A percentile compares a stretch with the other conserved stretches of the same genome.
Evolutionary conservation across 2,888 invertebrate genomes (phyloP).

Genomic region (Ochropleura plecta): DNA sequence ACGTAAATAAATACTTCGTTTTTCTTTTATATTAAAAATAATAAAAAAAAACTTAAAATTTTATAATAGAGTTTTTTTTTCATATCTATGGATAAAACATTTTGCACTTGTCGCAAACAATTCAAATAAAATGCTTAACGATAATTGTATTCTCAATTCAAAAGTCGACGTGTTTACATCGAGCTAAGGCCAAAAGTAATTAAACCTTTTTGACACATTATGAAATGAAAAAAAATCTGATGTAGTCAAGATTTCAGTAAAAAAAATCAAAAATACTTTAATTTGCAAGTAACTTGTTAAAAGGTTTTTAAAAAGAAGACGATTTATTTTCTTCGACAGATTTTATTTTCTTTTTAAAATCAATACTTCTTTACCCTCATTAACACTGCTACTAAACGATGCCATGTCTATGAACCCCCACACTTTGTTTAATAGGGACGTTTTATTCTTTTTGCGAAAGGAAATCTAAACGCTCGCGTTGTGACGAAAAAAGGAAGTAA

Average conservation of each 20-base stretch:
- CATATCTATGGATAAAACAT: too few species aligned
- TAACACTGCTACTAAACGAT: slow-evolving; percentile 37
- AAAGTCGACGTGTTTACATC: too few species aligned
- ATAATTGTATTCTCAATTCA: too few species aligned
- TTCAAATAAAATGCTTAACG: too few species aligned
- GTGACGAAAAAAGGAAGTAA: slow-evolving; percentile 44
- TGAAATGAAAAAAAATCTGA: not conserved
- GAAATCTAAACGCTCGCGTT: slow-evolving; percentile 41
- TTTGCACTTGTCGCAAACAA: too few species aligned
- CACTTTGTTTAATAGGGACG: slow-evolving; percentile 48
- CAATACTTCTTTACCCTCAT: slow-evolving; percentile 34
- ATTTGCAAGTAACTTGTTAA: slow-evolving; percentile 1
- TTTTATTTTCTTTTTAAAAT: slow-evolving; percentile 22
- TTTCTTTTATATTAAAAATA: too few species aligned
- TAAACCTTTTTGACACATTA: too few species aligned
- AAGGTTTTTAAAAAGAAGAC: not conserved
- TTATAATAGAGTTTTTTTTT: too few species aligned
- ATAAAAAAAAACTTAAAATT: too few species aligned
- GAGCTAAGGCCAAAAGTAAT: not conserved
- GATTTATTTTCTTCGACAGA: not conserved
- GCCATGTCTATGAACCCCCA: slow-evolving; percentile 33
- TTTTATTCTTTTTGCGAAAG: slow-evolving; percentile 38
- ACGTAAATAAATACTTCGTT: too few species aligned
- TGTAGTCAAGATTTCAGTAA: not conserved
- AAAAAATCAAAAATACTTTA: not conserved